Evolutionary conservation across 1,140 invertebrate genomes (phyloP).

Genomic region (Physella acuta): DNA sequence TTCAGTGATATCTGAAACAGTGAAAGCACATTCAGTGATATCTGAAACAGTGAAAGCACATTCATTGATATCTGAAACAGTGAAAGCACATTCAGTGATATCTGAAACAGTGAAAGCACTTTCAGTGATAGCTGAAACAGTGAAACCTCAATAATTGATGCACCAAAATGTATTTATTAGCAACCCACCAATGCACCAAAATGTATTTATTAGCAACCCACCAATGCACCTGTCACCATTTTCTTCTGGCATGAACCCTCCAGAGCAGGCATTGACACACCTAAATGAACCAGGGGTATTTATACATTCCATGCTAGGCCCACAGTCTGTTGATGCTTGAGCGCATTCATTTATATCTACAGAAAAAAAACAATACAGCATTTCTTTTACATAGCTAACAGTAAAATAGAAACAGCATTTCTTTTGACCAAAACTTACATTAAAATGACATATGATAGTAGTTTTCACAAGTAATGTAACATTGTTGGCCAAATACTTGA

Average conservation of each 20-base stretch:
- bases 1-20: no score
- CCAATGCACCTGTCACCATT: slow-evolving; percentile 54
- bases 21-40: no score
- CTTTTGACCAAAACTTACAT: not conserved
- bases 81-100: no score
- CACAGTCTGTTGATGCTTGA: slow-evolving; percentile 43
- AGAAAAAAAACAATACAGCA: slow-evolving; percentile 13
- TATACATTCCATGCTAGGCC: slow-evolving; percentile 50
- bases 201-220: no score
- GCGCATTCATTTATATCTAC: slow-evolving; percentile 60
- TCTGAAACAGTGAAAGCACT: no score
- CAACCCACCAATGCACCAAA: no score
- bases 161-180: no score
- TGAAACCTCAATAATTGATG: no score
- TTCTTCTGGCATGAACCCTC: slow-evolving; percentile 44
- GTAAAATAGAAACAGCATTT: no score
- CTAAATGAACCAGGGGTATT: slow-evolving; percentile 58
- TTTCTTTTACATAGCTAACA: not conserved
- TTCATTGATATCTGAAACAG: no score
- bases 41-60: no score
- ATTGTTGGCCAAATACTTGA: not conserved
- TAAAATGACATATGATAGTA: not conserved
- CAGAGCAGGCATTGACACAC: slow-evolving; percentile 51
- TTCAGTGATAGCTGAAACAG: no score
- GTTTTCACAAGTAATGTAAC: not conserved